Conservation (phyloP, 2,113 vertebrate species). For the Leptodactylus fuscus region DNA sequence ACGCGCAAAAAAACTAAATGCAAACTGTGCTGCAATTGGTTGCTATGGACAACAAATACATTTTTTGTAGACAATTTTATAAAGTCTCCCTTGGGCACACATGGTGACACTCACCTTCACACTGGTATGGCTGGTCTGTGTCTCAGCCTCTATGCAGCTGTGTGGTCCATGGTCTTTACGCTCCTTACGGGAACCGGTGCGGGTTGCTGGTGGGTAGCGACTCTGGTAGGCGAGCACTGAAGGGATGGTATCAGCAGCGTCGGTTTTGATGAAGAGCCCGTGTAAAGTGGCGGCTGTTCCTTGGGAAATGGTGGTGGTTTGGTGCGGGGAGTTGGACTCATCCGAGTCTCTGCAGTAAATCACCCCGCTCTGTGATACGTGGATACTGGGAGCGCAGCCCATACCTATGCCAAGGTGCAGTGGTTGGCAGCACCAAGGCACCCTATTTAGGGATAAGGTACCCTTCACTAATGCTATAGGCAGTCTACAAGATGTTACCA, state of each 20-base stretch:
- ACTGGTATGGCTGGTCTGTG: constrained; percentile 85
- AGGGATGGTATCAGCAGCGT: constrained; percentile 87
- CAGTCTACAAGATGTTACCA: neutral
- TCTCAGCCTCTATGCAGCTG: constrained; percentile 88
- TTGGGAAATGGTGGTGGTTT: constrained; percentile 88
- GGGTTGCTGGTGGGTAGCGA: constrained; percentile 72
- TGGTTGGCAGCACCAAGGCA: neutral
- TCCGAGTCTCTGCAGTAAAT: constrained; percentile 97
- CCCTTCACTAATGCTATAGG: neutral
- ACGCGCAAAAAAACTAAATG: too few species aligned
- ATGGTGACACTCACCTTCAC: constrained; percentile 76
- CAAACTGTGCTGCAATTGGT: too few species aligned
- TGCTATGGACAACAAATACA: too few species aligned
- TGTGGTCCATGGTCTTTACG: constrained; percentile 75
- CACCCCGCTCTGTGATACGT: constrained; percentile 97
- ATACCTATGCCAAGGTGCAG: constrained; percentile 76
- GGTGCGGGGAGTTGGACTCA: constrained; percentile 90
- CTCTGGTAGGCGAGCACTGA: constrained; percentile 83
- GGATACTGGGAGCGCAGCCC: constrained; percentile 97
- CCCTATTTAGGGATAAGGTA: constrained; percentile 10
- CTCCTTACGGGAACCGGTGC: constrained; percentile 72
- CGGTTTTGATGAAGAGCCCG: constrained; percentile 91
- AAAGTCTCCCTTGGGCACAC: neutral
- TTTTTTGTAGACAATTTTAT: too few species aligned
- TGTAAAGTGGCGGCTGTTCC: constrained; percentile 83